Percentiles rank a stretch among this genome's conserved stretches.
These are phyloP conservation scores for Norana najaformis DNA, from an alignment of 2,888 invertebrate genomes.

Conservation along the genomic window DNA sequence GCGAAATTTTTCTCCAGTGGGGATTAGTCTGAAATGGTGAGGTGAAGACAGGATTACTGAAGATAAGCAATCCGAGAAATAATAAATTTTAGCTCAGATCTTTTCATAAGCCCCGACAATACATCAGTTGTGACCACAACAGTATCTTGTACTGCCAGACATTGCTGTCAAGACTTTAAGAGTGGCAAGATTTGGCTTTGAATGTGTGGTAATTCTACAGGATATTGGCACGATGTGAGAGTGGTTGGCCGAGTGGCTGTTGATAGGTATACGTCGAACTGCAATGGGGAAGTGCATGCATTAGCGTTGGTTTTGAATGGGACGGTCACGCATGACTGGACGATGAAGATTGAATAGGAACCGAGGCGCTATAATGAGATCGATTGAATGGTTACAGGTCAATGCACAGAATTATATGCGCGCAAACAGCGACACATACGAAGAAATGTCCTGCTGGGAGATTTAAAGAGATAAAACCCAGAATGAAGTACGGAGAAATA, in stretches of 20 bases:
- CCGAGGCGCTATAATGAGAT: neutral
- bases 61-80: no score
- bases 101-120: no score
- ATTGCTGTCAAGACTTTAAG: neutral
- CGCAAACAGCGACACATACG: neutral
- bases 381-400: neutral
- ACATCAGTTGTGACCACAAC: neutral
- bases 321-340: neutral
- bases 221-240: neutral
- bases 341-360: neutral
- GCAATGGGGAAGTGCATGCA: neutral
- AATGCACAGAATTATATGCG: neutral
- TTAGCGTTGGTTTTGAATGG: neutral
- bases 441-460: neutral
- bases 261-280: neutral
- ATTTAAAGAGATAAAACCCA: neutral
- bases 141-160: neutral
- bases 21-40: no score
- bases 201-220: no score
- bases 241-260: neutral
- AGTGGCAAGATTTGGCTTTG: neutral
- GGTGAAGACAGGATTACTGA: no score
- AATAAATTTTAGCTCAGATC: no score
- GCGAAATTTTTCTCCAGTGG: no score
- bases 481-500: neutral